These are phyloP conservation scores for Protobothrops flavoviridis DNA, from an alignment of 2,113 vertebrate genomes.

Conservation along the genomic window DNA sequence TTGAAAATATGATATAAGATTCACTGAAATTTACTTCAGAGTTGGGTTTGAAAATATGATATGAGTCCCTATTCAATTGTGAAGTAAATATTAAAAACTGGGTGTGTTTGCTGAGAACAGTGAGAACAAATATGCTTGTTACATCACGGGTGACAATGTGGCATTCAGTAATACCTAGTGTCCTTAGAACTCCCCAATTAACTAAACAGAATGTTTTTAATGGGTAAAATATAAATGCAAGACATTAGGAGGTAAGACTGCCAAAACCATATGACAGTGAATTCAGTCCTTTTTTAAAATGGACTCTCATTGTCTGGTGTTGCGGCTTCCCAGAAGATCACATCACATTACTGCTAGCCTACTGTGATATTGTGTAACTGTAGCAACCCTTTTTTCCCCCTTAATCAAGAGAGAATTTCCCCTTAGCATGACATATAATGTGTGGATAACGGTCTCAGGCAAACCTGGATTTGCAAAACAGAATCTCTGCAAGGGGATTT, in stretches of 20 bases:
- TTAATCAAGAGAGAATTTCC: not conserved
- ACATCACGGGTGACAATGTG: not conserved
- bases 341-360: not conserved
- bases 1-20: too few relatives aligned
- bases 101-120: not conserved
- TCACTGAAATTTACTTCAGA: not conserved
- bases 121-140: not conserved
- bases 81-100: not conserved
- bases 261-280: not conserved
- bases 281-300: not conserved
- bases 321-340: not conserved
- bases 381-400: not conserved
- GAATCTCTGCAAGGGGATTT: not conserved
- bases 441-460: not conserved
- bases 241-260: not conserved
- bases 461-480: not conserved
- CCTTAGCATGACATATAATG: not conserved
- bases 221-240: not conserved
- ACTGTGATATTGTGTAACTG: not conserved
- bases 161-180: not conserved
- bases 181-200: not conserved
- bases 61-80: not conserved
- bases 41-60: not conserved
- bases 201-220: not conserved
- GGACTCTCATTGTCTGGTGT: not conserved